Evolutionary conservation across 2,113 vertebrate species (phyloP).

Genomic region (Eubucco bourcierii): DNA sequence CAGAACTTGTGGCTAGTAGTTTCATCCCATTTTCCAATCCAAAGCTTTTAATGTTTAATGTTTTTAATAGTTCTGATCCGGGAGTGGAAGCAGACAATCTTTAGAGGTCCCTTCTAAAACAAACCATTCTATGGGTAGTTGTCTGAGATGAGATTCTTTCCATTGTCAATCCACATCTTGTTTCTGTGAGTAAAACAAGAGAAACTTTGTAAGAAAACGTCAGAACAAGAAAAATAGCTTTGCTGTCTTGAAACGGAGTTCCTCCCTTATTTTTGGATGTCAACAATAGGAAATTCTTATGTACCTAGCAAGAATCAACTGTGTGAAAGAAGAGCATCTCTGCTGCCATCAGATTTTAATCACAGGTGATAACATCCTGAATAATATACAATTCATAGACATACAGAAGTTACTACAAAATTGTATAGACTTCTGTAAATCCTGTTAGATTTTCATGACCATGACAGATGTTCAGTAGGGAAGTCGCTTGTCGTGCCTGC

Average conservation of each 20-base stretch:
- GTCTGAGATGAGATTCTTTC: background rate
- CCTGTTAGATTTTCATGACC: background rate
- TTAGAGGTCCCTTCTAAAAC: background rate
- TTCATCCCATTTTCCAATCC: background rate
- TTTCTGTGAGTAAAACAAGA: background rate
- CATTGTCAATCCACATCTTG: background rate
- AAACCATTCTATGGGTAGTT: background rate
- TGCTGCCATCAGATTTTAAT: background rate
- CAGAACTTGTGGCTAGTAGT: background rate
- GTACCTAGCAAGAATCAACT: background rate
- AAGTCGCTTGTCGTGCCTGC: background rate
- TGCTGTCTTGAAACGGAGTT: background rate
- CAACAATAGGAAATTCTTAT: background rate
- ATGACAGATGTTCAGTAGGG: background rate
- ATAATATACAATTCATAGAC: background rate
- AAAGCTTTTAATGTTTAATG: background rate
- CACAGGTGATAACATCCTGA: background rate
- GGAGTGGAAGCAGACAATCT: fast-evolving
- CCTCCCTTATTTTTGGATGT: background rate
- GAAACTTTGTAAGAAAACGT: background rate
- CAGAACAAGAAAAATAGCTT: background rate
- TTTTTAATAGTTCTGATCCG: background rate
- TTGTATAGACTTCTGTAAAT: background rate
- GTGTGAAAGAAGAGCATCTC: background rate
- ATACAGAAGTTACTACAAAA: background rate